Evolutionary conservation across 1,140 invertebrate genomes (phyloP).

Genomic region (Homalodisca vitripennis): DNA sequence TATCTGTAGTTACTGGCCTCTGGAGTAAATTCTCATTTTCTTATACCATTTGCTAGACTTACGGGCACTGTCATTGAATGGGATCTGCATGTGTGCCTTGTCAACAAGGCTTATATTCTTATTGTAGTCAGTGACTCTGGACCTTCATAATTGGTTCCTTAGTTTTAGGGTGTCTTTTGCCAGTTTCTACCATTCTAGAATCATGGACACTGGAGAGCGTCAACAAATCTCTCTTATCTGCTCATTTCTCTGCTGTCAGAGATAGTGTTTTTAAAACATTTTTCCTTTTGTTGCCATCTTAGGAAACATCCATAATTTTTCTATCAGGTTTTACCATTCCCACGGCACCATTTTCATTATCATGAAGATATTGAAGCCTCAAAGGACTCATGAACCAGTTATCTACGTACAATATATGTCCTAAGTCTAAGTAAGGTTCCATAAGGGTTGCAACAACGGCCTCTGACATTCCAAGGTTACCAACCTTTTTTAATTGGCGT

Average conservation of each 20-base stretch:
- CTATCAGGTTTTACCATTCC: neutral
- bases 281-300: neutral
- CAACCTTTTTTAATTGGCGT: neutral
- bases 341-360: neutral
- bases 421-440: neutral
- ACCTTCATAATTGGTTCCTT: slow-evolving; percentile 40
- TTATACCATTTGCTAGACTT: slow-evolving; percentile 48
- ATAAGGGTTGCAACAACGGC: neutral
- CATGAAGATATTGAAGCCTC: neutral
- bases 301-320: neutral
- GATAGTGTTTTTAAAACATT: neutral
- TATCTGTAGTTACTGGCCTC: no score
- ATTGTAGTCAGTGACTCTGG: slow-evolving; percentile 45
- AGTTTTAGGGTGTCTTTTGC: slow-evolving; percentile 28
- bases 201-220: slow-evolving; percentile 43
- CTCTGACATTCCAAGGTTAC: neutral
- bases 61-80: slow-evolving; percentile 41
- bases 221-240: slow-evolving; percentile 41
- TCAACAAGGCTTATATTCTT: slow-evolving; percentile 47
- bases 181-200: slow-evolving; percentile 30
- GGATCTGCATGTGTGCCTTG: slow-evolving; percentile 44
- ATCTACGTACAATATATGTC: neutral
- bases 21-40: no score
- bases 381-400: neutral
- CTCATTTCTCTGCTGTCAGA: slow-evolving; percentile 32